Evolutionary conservation across 2,888 invertebrate genomes (phyloP).

Genomic region (Phymatocera aterrima): DNA sequence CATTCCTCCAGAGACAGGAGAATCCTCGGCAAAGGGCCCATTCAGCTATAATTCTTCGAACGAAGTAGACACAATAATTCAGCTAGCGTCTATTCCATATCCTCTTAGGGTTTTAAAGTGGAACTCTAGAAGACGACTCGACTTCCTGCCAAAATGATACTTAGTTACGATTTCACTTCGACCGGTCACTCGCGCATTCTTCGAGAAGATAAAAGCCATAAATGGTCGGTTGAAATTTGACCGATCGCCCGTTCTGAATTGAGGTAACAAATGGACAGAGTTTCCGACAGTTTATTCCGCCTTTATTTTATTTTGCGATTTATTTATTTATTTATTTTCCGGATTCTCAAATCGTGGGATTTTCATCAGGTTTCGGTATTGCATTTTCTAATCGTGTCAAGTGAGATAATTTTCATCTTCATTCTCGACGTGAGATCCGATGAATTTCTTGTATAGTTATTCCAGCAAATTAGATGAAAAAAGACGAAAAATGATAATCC

Average conservation of each 20-base stretch:
- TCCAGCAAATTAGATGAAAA: too few species aligned
- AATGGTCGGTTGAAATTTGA: constrained; percentile 1
- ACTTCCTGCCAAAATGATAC: constrained; percentile 16
- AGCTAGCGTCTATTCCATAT: neutral
- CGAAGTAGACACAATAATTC: constrained; percentile 25
- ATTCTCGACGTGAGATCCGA: too few species aligned
- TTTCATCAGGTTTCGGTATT: too few species aligned
- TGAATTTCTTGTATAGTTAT: too few species aligned
- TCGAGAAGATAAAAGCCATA: too few species aligned
- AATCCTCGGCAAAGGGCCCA: neutral
- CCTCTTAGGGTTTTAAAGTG: constrained; percentile 25
- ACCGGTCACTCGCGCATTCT: neutral
- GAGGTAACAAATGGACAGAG: too few species aligned
- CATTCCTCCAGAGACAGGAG: neutral
- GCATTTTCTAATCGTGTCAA: too few species aligned
- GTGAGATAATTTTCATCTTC: too few species aligned
- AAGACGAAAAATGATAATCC: neutral
- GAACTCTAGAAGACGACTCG: too few species aligned
- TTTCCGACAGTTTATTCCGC: constrained; percentile 9
- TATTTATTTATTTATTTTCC: too few species aligned
- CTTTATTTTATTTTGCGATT: too few species aligned
- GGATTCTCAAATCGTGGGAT: too few species aligned
- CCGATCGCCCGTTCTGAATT: neutral
- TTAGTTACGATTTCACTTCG: neutral
- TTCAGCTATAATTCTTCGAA: constrained; percentile 16